Conservation (phyloP, 2,113 vertebrate species). For the Geothlypis trichas region DNA sequence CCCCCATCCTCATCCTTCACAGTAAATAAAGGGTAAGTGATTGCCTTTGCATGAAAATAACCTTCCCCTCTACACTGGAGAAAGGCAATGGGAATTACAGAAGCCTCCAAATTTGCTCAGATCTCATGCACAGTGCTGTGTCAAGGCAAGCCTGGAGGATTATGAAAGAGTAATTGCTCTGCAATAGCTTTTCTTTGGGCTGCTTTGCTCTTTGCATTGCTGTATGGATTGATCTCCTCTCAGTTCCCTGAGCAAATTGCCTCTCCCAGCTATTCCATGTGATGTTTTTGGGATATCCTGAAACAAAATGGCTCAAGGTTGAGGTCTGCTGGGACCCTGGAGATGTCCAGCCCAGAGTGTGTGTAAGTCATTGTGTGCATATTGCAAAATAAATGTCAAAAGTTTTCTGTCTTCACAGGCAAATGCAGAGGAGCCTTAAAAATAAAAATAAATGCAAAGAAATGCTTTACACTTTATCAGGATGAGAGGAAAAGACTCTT, state of each 20-base stretch:
- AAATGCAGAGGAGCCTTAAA: background rate
- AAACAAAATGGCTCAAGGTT: background rate
- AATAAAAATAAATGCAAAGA: background rate
- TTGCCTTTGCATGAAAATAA: slow-evolving; percentile 4
- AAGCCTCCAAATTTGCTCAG: background rate
- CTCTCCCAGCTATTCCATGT: background rate
- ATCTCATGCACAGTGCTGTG: background rate
- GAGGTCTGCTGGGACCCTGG: background rate
- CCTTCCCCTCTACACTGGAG: background rate
- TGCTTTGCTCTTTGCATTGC: background rate
- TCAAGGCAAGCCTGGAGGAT: background rate
- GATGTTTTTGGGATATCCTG: background rate
- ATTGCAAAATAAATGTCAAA: background rate
- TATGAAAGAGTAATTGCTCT: background rate
- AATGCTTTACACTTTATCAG: background rate
- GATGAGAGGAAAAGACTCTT: background rate
- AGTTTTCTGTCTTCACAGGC: background rate
- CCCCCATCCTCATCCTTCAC: background rate
- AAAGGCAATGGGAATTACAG: background rate
- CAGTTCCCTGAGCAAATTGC: background rate
- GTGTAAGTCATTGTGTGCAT: background rate
- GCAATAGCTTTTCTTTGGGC: background rate
- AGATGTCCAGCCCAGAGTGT: fast-evolving
- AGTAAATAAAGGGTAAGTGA: slow-evolving; percentile 56
- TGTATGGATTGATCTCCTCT: background rate